A percentile compares a stretch with the other conserved stretches of the same genome.
phyloP scores from a whole-genome alignment of 2,113 vertebrate genomes.

The Edolisoma coerulescens region DNA sequence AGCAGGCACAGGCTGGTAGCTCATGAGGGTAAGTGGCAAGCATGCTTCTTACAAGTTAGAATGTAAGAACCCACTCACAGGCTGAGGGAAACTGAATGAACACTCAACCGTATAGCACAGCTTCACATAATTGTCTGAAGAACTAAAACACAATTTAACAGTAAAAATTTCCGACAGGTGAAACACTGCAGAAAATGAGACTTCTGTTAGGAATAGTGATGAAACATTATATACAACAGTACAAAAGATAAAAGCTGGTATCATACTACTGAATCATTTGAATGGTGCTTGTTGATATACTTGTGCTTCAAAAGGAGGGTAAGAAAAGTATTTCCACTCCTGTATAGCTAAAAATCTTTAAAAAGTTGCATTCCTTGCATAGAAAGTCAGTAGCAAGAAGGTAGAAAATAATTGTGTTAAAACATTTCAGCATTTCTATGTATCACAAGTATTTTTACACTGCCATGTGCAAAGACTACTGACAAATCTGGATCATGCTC shows the following conservation, averaged over 20 bases:
- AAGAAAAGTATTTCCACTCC: background rate
- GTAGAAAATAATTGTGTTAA: background rate
- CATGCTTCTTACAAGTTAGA: background rate
- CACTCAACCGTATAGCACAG: background rate
- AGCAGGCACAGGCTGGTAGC: background rate
- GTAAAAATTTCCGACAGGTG: background rate
- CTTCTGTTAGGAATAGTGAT: background rate
- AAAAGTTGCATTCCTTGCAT: background rate
- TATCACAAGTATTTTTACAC: background rate
- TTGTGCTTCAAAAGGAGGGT: background rate
- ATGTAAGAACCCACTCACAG: background rate
- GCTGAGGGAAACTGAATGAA: background rate
- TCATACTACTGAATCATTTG: background rate
- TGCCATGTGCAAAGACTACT: background rate
- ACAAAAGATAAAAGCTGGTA: background rate
- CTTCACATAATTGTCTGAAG: background rate
- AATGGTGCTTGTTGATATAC: background rate
- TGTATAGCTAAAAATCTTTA: background rate
- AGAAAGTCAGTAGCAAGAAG: background rate
- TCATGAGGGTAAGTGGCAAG: rapidly evolving
- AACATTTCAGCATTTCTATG: background rate
- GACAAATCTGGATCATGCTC: background rate
- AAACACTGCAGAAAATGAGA: background rate
- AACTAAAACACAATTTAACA: background rate
- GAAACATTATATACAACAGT: background rate